Evolutionary conservation across 2,888 invertebrate genomes (phyloP).

Genomic region (Trichogramma dendrolimi): DNA sequence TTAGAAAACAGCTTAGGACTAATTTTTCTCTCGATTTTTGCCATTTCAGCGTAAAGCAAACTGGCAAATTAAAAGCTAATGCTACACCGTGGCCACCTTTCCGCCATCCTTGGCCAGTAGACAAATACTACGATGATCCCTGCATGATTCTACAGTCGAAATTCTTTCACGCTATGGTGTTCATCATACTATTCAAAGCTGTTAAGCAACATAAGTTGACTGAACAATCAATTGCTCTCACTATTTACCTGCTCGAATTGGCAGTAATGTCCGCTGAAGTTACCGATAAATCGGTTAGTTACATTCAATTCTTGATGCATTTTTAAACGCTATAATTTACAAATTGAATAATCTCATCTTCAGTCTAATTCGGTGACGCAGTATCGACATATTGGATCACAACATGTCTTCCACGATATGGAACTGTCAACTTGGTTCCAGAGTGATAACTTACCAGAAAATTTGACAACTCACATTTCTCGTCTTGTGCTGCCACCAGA

Average conservation of each 20-base stretch:
- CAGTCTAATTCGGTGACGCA: constrained; percentile 55
- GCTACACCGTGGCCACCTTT: constrained; percentile 78
- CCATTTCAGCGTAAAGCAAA: constrained; percentile 57
- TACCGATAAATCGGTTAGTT: constrained; percentile 50
- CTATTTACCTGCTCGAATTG: constrained; percentile 82
- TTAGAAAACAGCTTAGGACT: constrained; percentile 35
- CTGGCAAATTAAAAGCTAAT: constrained; percentile 58
- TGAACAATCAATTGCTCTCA: constrained; percentile 83
- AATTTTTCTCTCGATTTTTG: constrained; percentile 41
- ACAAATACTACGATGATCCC: constrained; percentile 67
- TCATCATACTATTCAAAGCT: constrained; percentile 80
- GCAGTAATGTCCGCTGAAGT: constrained; percentile 60
- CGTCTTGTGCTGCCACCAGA: constrained; percentile 62
- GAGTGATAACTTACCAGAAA: constrained; percentile 70
- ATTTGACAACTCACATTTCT: constrained; percentile 67
- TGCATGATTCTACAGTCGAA: constrained; percentile 59
- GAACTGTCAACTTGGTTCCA: constrained; percentile 66
- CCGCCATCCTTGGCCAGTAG: constrained; percentile 64
- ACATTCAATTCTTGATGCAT: background rate
- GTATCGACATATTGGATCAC: constrained; percentile 42
- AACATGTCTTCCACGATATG: constrained; percentile 55
- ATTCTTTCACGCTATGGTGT: constrained; percentile 69
- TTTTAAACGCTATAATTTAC: background rate
- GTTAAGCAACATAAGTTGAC: constrained; percentile 71
- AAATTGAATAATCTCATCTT: constrained; percentile 16